Evolutionary conservation across 2,113 vertebrate species (phyloP), one percentile per base, ranked within the genome.

Genomic region (Salvelinus namaycush): DNA sequence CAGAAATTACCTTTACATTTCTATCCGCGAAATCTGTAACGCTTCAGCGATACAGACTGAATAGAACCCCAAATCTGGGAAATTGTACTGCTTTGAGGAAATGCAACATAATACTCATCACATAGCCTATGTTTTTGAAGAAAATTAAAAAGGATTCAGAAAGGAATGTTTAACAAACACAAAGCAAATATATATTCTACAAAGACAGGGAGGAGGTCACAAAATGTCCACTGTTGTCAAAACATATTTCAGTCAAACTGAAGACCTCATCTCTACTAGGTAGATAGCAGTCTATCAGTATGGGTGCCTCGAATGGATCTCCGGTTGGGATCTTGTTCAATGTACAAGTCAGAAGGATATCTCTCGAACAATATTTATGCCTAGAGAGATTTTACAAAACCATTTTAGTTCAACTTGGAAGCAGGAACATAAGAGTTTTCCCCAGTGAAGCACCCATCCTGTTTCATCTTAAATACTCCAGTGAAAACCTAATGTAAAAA

Each of bases 391-490:
- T 74, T 75, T 34, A 27, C 22, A 24, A 67, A 75, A 54, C 51
- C 51, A 13, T 54, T 81, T 82, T 82, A 75, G 78, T 74, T 44
- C 0, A 77, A 78, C 77, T 48, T 54, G 68, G 75, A 29, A 81
- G 73, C 27, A 49, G 79, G 81, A 88, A 83, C 2, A 2, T 66
- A 78, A 78, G 76, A 62, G 48, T 76, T 18, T 24, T 68, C 78
- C 69, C 70, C 14, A 27, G 60, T 86, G 83, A 89, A 89, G 90
- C 91, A 91, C 90, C 89, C 89, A 89, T 82, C 89, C 76, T 22
- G 51, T 76, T 68, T 76, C 8, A 81, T 83, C 77, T 89, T 87
- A 82, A 90, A 89, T 80, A 89, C 86, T 93, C 92, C 92, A 93
- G 91, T 93, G 87, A 77, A 72, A 74, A 9, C 24, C 51, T 44